A percentile compares a stretch with the other conserved stretches of the same genome.
phyloP scores from a whole-genome alignment of 2,888 invertebrate species.

The Cryptus armator region DNA sequence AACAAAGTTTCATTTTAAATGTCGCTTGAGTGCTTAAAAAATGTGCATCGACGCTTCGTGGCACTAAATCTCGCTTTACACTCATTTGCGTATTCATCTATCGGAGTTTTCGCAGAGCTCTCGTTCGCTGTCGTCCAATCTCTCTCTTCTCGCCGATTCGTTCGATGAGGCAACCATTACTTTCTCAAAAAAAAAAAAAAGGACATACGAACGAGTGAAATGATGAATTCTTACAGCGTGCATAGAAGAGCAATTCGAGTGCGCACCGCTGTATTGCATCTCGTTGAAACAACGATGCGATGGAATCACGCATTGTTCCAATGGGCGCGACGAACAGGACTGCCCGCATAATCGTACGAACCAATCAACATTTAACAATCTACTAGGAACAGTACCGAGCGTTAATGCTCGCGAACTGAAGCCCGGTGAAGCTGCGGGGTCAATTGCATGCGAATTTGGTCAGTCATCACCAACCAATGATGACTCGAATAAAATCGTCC shows the following conservation, averaged over 20 bases:
- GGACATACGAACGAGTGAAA: conserved; percentile 54
- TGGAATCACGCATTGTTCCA: conserved; percentile 90
- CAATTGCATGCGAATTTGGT: no score
- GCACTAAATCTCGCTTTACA: conserved; percentile 43
- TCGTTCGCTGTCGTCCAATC: conserved; percentile 17
- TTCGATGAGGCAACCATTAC: conserved; percentile 27
- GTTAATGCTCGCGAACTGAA: no score
- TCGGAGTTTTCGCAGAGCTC: conserved; percentile 6
- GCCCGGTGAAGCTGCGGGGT: no score
- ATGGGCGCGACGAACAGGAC: conserved; percentile 91
- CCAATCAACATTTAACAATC: conserved; percentile 67
- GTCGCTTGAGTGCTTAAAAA: conserved; percentile 57
- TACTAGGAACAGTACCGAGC: conserved; percentile 8
- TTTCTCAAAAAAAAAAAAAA: conserved; percentile 12
- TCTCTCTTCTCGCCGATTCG: conserved; percentile 30
- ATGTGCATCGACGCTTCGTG: conserved; percentile 63
- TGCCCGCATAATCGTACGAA: conserved; percentile 85
- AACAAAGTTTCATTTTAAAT: conserved; percentile 27
- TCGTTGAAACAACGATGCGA: conserved; percentile 88
- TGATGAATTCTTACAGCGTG: conserved; percentile 87
- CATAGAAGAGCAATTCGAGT: conserved; percentile 90
- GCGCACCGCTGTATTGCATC: conserved; percentile 90
- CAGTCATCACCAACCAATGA: not conserved
- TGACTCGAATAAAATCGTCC: not conserved
- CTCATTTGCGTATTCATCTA: conserved; percentile 43